These are phyloP conservation scores for Acleris holmiana DNA, from an alignment of 2,888 invertebrate genomes.

Conservation along the genomic window DNA sequence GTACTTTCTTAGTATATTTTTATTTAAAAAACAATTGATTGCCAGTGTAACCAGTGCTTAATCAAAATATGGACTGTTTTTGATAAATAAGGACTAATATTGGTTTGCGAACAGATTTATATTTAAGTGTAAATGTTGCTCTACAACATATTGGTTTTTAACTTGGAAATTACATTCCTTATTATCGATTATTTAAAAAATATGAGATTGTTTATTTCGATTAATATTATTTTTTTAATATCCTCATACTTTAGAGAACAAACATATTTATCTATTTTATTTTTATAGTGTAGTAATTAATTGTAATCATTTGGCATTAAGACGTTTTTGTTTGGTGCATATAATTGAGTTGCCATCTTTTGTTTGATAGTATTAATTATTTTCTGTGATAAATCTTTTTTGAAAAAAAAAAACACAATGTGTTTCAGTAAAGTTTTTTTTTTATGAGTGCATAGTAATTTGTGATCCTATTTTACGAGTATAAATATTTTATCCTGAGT, in stretches of 20 bases:
- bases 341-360: slow-evolving; percentile 74
- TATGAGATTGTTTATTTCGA: slow-evolving; percentile 25
- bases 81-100: slow-evolving; percentile 9
- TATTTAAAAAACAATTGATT: slow-evolving; percentile 17
- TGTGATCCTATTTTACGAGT: slow-evolving; percentile 23
- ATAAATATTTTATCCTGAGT: not conserved
- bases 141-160: slow-evolving; percentile 31
- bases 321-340: slow-evolving; percentile 60
- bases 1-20: not conserved
- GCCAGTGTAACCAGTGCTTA: slow-evolving; percentile 29
- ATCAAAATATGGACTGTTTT: slow-evolving; percentile 19
- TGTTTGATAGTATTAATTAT: slow-evolving; percentile 78
- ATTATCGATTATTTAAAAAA: slow-evolving; percentile 30
- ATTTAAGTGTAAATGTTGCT: slow-evolving; percentile 31
- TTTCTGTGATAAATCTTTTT: slow-evolving; percentile 79
- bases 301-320: slow-evolving; percentile 26
- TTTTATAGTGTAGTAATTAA: slow-evolving; percentile 20
- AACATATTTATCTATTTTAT: slow-evolving; percentile 33
- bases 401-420: slow-evolving; percentile 21
- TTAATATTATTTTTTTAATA: slow-evolving; percentile 30
- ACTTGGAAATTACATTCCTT: slow-evolving; percentile 39
- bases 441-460: slow-evolving; percentile 16
- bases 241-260: slow-evolving; percentile 20
- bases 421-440: slow-evolving; percentile 22
- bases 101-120: slow-evolving; percentile 13